Evolutionary conservation across 2,797 vertebrate species (phyloP).

Genomic region (Megaceryle alcyon): DNA sequence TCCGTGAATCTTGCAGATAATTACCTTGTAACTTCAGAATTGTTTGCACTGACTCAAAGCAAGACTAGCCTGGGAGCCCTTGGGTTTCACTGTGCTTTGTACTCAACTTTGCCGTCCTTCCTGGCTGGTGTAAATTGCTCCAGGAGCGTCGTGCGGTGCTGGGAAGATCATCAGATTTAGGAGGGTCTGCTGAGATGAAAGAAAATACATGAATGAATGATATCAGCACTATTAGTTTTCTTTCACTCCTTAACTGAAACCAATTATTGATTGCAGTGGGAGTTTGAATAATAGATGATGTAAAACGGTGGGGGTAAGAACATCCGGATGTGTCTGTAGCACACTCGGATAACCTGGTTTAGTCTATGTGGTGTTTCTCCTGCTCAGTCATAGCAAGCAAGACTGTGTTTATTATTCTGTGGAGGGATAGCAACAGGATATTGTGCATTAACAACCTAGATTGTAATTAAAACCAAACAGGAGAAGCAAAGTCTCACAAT

Average conservation of each 20-base stretch:
- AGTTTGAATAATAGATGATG: background rate
- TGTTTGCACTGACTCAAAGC: fast-evolving
- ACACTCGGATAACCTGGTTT: background rate
- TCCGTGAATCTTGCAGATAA: background rate
- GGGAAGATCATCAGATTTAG: background rate
- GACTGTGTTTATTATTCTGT: background rate
- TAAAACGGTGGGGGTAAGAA: background rate
- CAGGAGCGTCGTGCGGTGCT: background rate
- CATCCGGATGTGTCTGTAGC: background rate
- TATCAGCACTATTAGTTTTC: background rate
- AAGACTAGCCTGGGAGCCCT: background rate
- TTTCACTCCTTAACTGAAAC: background rate
- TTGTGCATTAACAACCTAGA: background rate
- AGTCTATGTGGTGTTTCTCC: fast-evolving
- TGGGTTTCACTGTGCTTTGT: background rate
- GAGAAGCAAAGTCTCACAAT: background rate
- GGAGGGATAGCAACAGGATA: background rate
- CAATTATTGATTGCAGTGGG: background rate
- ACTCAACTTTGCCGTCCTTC: background rate
- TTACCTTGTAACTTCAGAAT: fast-evolving
- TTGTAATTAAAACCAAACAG: slow-evolving; percentile 19
- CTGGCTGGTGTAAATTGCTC: background rate
- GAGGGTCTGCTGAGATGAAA: background rate
- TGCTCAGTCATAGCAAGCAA: background rate
- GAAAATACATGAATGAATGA: background rate